phyloP scores from a whole-genome alignment of 1,140 invertebrate species.

The Drusus annulatus region DNA sequence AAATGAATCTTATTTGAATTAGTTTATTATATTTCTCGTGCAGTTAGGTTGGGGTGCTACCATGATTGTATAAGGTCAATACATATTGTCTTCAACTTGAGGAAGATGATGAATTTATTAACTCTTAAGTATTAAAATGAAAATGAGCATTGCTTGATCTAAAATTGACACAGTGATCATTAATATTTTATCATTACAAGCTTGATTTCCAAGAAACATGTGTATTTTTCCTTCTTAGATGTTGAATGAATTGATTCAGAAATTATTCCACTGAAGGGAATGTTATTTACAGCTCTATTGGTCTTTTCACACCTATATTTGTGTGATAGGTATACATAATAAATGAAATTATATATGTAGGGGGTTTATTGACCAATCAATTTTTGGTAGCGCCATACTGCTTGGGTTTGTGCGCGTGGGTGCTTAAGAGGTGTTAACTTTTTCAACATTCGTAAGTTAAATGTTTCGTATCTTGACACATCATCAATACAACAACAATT shows the following conservation, averaged over 20 bases:
- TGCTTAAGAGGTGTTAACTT: slow-evolving; percentile 4
- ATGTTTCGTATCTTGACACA: slow-evolving; percentile 21
- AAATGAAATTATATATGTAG: no score
- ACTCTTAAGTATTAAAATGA: no score
- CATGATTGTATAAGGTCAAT: slow-evolving; percentile 32
- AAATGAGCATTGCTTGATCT: no score
- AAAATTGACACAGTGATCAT: no score
- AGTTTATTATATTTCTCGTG: slow-evolving; percentile 13
- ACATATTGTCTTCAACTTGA: background rate
- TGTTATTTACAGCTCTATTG: no score
- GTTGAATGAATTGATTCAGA: no score
- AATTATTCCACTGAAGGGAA: no score
- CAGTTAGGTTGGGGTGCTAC: slow-evolving; percentile 25
- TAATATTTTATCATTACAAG: no score
- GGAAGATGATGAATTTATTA: background rate
- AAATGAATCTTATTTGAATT: slow-evolving; percentile 18
- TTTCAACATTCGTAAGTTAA: background rate
- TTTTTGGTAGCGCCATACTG: slow-evolving; percentile 6
- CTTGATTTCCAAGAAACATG: no score
- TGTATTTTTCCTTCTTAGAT: no score
- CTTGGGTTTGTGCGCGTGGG: slow-evolving; percentile 11
- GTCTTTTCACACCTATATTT: no score
- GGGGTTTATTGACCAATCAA: slow-evolving; percentile 1
- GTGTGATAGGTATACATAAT: no score
- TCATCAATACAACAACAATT: slow-evolving; percentile 23